A percentile compares a stretch with the other conserved stretches of the same genome.
phyloP scores from a whole-genome alignment of 2,888 invertebrate species.

The Tetragnatha montana region DNA sequence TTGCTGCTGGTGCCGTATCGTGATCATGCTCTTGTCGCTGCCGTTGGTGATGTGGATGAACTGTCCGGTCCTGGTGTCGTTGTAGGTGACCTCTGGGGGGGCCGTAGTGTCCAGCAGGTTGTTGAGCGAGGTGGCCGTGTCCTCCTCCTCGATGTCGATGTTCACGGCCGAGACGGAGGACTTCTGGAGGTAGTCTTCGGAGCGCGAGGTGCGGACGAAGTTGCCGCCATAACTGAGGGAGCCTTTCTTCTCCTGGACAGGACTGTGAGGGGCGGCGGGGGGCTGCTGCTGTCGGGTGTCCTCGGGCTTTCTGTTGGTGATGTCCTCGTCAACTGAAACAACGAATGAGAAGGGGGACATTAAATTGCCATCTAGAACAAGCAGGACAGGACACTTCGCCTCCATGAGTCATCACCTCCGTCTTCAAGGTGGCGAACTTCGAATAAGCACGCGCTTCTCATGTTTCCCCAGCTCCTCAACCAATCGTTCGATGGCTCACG shows the following conservation, averaged over 20 bases:
- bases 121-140: conserved; percentile 91
- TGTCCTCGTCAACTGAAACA: conserved; percentile 66
- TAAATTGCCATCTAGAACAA: too few relatives aligned
- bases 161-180: conserved; percentile 89
- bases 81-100: conserved; percentile 9
- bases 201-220: conserved; percentile 90
- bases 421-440: too few relatives aligned
- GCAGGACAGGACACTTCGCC: too few relatives aligned
- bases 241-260: conserved; percentile 72
- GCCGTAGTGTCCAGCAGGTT: conserved; percentile 86
- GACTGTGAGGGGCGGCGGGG: conserved; percentile 71
- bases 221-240: conserved; percentile 77
- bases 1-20: conserved; percentile 17
- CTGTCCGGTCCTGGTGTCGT: conserved; percentile 48
- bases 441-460: too few relatives aligned
- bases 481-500: too few relatives aligned
- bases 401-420: too few relatives aligned
- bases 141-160: conserved; percentile 87
- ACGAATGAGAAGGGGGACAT: not conserved
- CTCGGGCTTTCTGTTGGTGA: conserved; percentile 5
- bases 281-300: conserved; percentile 68
- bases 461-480: too few relatives aligned
- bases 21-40: conserved; percentile 31
- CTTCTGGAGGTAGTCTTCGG: conserved; percentile 92
- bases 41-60: conserved; percentile 49